These are phyloP conservation scores for Clarias batrachus DNA, from an alignment of 2,113 vertebrate genomes.

Conservation along the genomic window DNA sequence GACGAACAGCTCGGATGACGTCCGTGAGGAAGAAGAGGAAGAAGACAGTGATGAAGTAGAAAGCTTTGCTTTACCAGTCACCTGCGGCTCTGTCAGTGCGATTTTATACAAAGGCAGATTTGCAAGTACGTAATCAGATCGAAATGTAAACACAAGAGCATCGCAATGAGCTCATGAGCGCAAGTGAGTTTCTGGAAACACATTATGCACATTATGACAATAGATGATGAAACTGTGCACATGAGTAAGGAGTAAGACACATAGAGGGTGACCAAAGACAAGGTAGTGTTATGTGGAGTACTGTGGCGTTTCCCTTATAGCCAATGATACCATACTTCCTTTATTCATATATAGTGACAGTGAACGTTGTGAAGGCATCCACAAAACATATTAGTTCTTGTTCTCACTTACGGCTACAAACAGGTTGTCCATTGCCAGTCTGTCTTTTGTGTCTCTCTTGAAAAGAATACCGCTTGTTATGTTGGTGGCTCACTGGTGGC, in stretches of 20 bases:
- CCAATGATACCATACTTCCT: not conserved
- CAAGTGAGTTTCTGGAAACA: not conserved
- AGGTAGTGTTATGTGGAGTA: not conserved
- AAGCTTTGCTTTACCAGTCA: slow-evolving; percentile 54
- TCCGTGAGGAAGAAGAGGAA: not conserved
- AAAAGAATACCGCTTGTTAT: not conserved
- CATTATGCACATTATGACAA: not conserved
- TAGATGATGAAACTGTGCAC: not conserved
- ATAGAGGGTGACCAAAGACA: not conserved
- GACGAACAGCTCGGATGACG: not conserved
- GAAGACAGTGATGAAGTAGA: not conserved
- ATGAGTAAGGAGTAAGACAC: not conserved
- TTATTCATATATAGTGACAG: not conserved
- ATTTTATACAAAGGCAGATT: slow-evolving; percentile 63
- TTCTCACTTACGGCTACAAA: not conserved
- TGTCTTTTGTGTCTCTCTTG: not conserved
- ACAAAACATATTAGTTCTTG: not conserved
- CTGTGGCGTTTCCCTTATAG: too few species aligned
- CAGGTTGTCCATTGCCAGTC: not conserved
- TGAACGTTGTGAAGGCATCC: not conserved
- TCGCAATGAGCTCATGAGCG: not conserved
- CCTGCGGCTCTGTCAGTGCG: slow-evolving; percentile 55
- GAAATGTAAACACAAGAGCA: not conserved
- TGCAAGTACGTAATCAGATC: slow-evolving; percentile 57
- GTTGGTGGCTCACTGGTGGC: too few species aligned